Base-by-base conservation (phyloP, 2,888 invertebrate genomes). In the Drepanosiphum platanoidis region DNA sequence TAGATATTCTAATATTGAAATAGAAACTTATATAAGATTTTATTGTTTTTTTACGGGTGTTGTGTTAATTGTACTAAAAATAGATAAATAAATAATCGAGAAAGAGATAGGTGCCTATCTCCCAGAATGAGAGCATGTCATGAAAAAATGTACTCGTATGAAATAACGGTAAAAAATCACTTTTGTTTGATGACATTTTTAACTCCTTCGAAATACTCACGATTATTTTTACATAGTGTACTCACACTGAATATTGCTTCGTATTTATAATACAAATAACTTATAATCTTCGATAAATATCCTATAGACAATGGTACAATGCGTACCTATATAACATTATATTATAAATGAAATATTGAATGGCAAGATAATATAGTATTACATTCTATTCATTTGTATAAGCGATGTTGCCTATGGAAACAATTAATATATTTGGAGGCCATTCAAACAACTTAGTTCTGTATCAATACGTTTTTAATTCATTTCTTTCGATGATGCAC, bases 221-320 rank as follows among this genome's bases (percentile, higher is more conserved):
- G 8, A 61, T 61, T 61, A 36, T 36, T 39, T 77, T 64, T 36
- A 61, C 27, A 61, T 36, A 15, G 36, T 4, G 4, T 27, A 9
- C 61, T 64, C 15, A 2, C 1, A n/a, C n/a, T n/a, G 4, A 27
- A 27, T 27, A 66, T 4, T 66, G 4, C 3, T 32, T 32, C 32
- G 15, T 32, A 15, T 32, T 66, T 5, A 18, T 32, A 61, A 46
- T 46, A 46, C 18, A 46, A 9, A 42, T 4, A 46, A 15, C 46
- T 46, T 58, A 58, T 8, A 58, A 75, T 18, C 18, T 39, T 61
- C 18, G 61, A 78, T 58, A 75, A 75, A 58, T 78, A 78, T 42
- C 64, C 30, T 15, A 64, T 39, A 64, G 39, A 77, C 77, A 75
- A 58, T 58, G 58, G n/a, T 58, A 75, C 75, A 75, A 75, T 75